These are phyloP conservation scores for Mantis religiosa DNA, from an alignment of 2,888 invertebrate species.

Conservation along the genomic window DNA sequence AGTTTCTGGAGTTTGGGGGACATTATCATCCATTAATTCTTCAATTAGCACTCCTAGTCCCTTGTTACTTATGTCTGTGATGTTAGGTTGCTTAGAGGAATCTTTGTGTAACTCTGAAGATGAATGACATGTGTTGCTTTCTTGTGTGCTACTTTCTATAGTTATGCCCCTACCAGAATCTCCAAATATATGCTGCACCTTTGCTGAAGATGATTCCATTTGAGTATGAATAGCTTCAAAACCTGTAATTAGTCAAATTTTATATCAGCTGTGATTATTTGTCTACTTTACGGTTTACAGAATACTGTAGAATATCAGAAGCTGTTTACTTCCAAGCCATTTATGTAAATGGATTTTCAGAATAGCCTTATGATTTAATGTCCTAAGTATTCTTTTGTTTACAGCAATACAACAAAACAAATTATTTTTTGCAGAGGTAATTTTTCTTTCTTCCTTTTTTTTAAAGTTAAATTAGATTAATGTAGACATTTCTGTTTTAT, in stretches of 20 bases:
- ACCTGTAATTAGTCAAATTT: constrained; percentile 50
- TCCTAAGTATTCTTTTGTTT: too few species aligned
- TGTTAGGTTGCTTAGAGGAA: neutral
- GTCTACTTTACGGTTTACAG: neutral
- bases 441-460: too few species aligned
- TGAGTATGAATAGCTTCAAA: constrained; percentile 62
- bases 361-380: too few species aligned
- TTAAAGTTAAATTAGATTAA: too few species aligned
- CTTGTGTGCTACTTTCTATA: neutral
- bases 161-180: neutral
- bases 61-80: neutral
- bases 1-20: neutral
- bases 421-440: too few species aligned
- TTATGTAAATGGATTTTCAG: too few species aligned
- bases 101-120: neutral
- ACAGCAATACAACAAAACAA: too few species aligned
- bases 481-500: too few species aligned
- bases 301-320: too few species aligned
- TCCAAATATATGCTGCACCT: constrained; percentile 39
- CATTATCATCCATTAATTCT: constrained; percentile 17
- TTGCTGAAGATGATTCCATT: constrained; percentile 60
- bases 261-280: neutral
- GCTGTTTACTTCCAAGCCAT: too few species aligned
- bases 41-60: constrained; percentile 17
- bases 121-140: neutral